Conservation (phyloP, 2,113 vertebrate genomes). For the Engystomops pustulosus region DNA sequence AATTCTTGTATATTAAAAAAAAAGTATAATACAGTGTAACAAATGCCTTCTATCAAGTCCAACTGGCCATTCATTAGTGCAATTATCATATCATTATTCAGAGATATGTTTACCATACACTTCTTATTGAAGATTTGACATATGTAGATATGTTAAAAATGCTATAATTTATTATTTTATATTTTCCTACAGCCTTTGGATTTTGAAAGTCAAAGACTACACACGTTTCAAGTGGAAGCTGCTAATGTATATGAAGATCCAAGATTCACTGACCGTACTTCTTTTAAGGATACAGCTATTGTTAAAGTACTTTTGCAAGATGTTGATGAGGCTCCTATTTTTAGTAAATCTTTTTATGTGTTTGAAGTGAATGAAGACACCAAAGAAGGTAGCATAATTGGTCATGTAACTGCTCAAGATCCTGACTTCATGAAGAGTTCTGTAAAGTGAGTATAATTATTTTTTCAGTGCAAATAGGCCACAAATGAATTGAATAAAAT, state of each 20-base stretch:
- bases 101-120: too few relatives aligned
- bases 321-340: constrained; percentile 88
- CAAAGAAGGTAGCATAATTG: constrained; percentile 87
- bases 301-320: constrained; percentile 91
- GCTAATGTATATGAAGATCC: constrained; percentile 87
- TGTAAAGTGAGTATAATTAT: constrained; percentile 90
- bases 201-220: constrained; percentile 89
- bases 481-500: too few relatives aligned
- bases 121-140: too few relatives aligned
- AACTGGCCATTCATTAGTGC: too few relatives aligned
- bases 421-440: constrained; percentile 84
- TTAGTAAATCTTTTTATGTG: constrained; percentile 85
- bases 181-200: constrained; percentile 83
- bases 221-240: constrained; percentile 90
- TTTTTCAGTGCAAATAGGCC: too few relatives aligned
- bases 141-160: too few relatives aligned
- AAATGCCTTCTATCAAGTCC: too few relatives aligned
- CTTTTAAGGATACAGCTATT: constrained; percentile 90
- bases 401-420: constrained; percentile 87
- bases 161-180: background rate
- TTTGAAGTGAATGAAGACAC: constrained; percentile 94
- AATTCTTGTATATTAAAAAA: too few relatives aligned
- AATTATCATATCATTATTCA: too few relatives aligned
- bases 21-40: too few relatives aligned
- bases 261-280: constrained; percentile 84